These are phyloP conservation scores for Spisula subtruncata DNA, from an alignment of 2,888 invertebrate genomes.

Conservation along the genomic window DNA sequence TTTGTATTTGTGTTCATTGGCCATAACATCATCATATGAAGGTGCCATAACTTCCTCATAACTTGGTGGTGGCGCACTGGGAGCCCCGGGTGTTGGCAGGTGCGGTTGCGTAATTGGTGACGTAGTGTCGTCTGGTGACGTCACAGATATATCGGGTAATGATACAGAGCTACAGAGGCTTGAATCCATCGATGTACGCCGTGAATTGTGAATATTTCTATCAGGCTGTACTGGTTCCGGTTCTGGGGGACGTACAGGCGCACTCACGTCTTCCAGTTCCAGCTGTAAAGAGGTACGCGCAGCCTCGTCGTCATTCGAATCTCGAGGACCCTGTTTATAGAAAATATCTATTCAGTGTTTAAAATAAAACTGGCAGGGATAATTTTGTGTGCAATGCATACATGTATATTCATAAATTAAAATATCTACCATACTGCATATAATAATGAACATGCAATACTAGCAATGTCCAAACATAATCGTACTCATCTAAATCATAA, in stretches of 20 bases:
- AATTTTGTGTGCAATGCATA: too few species aligned
- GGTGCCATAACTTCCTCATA: conserved; percentile 26
- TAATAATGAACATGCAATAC: too few species aligned
- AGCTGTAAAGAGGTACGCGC: neutral
- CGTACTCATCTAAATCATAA: too few species aligned
- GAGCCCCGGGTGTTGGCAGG: neutral
- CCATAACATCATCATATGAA: neutral
- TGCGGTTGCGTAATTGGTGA: neutral
- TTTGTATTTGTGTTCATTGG: conserved; percentile 17
- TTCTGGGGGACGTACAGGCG: neutral
- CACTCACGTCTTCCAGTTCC: neutral
- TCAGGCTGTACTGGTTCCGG: neutral
- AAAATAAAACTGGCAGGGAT: too few species aligned
- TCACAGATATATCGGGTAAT: neutral
- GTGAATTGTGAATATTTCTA: too few species aligned
- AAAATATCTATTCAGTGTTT: neutral
- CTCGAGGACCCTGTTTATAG: neutral
- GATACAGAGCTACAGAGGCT: too few species aligned
- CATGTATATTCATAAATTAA: too few species aligned
- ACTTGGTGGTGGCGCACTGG: conserved; percentile 3
- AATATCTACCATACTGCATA: too few species aligned
- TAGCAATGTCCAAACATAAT: too few species aligned
- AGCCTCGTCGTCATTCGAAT: neutral
- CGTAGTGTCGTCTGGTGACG: neutral
- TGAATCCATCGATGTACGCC: too few species aligned